Base-by-base conservation (phyloP, 2,888 invertebrate species). In the Drosophila paracracens region DNA sequence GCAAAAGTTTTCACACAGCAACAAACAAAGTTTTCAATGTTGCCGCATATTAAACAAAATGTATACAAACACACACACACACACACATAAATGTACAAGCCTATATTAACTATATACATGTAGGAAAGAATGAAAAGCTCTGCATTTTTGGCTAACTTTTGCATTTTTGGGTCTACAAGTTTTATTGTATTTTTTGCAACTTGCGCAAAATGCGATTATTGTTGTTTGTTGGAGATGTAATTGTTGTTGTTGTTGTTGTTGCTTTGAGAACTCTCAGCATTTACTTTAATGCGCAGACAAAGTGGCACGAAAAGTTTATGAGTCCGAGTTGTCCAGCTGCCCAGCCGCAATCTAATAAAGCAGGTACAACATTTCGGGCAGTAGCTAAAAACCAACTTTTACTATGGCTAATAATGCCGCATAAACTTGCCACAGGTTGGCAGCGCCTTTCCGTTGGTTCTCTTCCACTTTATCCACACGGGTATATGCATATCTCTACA, bases 391-490 rank as follows among this genome's bases (percentile, higher is more conserved):
- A 64, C 84, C 73, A 87, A 84, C 82, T 86, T 86, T 86, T 83
- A 89, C 89, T 81, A 75, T 76, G 76, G 86, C 89, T 88, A 87
- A 87, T 87, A 87, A 78, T 78, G 79, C 86, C 70, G 72, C 88
- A 89, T 79, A 81, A 89, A 85, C 79, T 82, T 84, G 74, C 65
- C 76, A 76, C 82, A 89, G 84, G 89, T 85, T 89, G 88, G 68
- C 75, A 65, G 62, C 51, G 54, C 70, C 35, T 29, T 60, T 46
- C 16, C 46, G 16, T 46, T 46, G 25, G 16, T 2, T 21, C 25
- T 16, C 16, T 8, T 50, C 59, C 18, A 35, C 46, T 33, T 53
- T 56, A 13, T 38, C 18, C 18, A 64, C 58, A 36, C 16, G 16
- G 21, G 43, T 21, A n/a, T 21, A n/a, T 6, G 4, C 40, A 3